phyloP scores from a whole-genome alignment of 1,140 invertebrate species.

The Platorchestia sp. region DNA sequence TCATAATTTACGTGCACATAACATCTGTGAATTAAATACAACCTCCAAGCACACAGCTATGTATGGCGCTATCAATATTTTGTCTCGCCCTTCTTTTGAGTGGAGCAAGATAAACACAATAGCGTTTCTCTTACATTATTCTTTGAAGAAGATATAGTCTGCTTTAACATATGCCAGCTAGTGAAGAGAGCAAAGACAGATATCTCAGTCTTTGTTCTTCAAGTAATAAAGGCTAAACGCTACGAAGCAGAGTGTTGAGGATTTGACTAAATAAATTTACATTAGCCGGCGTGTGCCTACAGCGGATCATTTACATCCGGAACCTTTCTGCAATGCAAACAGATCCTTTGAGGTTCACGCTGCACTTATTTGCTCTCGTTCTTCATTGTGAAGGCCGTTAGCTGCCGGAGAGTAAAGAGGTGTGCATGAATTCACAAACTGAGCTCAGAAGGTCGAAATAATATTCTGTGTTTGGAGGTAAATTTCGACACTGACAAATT shows the following conservation, averaged over 20 bases:
- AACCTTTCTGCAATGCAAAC: neutral
- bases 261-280: slow-evolving; percentile 3
- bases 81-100: no score
- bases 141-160: neutral
- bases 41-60: no score
- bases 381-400: neutral
- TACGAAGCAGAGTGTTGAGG: neutral
- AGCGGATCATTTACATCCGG: neutral
- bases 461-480: neutral
- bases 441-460: neutral
- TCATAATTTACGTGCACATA: no score
- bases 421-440: neutral
- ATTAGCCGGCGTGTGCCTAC: neutral
- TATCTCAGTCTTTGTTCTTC: neutral
- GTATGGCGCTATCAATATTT: no score
- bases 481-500: neutral
- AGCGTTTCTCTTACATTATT: neutral
- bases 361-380: neutral
- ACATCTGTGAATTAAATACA: no score
- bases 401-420: neutral
- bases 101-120: neutral
- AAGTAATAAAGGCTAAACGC: neutral
- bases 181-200: neutral
- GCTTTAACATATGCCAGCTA: no score
- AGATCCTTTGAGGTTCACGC: neutral